These are phyloP conservation scores for Luperina nickerlii DNA, from an alignment of 2,888 invertebrate genomes.

Conservation along the genomic window DNA sequence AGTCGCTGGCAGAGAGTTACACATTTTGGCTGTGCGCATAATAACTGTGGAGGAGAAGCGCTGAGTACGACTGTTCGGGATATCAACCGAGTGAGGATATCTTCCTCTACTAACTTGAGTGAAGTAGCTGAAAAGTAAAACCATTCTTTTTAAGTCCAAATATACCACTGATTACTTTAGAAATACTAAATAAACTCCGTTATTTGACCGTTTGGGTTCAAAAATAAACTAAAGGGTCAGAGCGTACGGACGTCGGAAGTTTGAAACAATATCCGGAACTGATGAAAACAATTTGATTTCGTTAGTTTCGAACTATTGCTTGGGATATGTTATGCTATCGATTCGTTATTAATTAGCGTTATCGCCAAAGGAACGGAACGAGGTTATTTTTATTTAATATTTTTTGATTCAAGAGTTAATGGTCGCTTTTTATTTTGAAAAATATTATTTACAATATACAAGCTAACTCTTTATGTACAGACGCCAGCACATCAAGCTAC, in stretches of 20 bases:
- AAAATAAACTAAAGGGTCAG: slow-evolving; percentile 53
- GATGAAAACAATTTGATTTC: slow-evolving; percentile 53
- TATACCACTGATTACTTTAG: slow-evolving; percentile 8
- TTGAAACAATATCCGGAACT: slow-evolving; percentile 53
- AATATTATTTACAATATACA: too few relatives aligned
- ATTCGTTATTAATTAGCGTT: slow-evolving; percentile 4
- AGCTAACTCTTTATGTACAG: too few relatives aligned
- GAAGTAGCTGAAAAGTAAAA: not conserved
- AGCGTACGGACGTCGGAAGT: slow-evolving; percentile 28
- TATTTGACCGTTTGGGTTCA: slow-evolving; percentile 29
- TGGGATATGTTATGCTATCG: slow-evolving; percentile 22
- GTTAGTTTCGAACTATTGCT: slow-evolving; percentile 48
- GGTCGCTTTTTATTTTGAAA: too few relatives aligned
- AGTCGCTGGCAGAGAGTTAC: too few relatives aligned
- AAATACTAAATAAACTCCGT: slow-evolving; percentile 28
- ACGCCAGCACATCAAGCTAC: too few relatives aligned
- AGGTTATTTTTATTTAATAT: not conserved
- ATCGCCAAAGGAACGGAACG: not conserved
- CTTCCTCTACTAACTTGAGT: not conserved
- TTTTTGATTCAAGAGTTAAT: not conserved
- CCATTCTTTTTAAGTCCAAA: not conserved
- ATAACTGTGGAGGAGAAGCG: too few relatives aligned
- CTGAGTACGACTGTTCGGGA: too few relatives aligned
- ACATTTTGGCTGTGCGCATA: too few relatives aligned
- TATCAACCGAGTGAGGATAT: too few relatives aligned